phyloP scores from a whole-genome alignment of 2,797 vertebrate species.

The Leucoraja ocellata region DNA sequence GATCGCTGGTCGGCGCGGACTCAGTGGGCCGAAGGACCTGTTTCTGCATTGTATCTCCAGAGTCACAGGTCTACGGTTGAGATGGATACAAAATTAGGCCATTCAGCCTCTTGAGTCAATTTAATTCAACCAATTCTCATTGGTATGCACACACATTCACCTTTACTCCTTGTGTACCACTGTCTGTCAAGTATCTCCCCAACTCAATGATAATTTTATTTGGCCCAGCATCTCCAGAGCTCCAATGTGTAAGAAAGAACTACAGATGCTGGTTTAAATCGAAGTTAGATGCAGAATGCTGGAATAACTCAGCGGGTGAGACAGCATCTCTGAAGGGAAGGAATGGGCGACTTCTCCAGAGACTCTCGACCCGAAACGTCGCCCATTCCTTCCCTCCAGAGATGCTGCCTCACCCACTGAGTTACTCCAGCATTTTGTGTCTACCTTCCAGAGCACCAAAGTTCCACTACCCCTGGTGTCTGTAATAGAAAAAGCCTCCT shows the following conservation, averaged over 20 bases:
- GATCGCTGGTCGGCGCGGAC: too few species aligned
- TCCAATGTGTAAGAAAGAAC: neutral
- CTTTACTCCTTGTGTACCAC: neutral
- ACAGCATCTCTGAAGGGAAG: too few species aligned
- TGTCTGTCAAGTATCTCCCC: neutral
- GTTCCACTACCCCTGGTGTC: neutral
- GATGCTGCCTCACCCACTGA: too few species aligned
- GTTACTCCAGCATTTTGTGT: too few species aligned
- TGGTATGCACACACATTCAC: neutral
- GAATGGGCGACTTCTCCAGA: too few species aligned
- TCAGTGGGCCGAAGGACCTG: too few species aligned
- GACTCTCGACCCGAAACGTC: too few species aligned
- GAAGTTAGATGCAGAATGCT: too few species aligned
- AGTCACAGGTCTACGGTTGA: neutral
- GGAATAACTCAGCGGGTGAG: too few species aligned
- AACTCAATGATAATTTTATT: neutral
- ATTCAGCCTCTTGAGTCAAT: neutral
- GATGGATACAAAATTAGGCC: neutral
- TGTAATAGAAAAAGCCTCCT: neutral
- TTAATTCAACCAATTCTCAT: neutral
- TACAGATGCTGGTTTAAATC: too few species aligned
- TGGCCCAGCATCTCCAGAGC: neutral
- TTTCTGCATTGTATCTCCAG: too few species aligned
- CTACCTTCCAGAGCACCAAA: neutral
- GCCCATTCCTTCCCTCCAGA: too few species aligned